These are phyloP conservation scores for Pseudomyrmex gracilis DNA, from an alignment of 1,140 invertebrate species.

Conservation along the genomic window DNA sequence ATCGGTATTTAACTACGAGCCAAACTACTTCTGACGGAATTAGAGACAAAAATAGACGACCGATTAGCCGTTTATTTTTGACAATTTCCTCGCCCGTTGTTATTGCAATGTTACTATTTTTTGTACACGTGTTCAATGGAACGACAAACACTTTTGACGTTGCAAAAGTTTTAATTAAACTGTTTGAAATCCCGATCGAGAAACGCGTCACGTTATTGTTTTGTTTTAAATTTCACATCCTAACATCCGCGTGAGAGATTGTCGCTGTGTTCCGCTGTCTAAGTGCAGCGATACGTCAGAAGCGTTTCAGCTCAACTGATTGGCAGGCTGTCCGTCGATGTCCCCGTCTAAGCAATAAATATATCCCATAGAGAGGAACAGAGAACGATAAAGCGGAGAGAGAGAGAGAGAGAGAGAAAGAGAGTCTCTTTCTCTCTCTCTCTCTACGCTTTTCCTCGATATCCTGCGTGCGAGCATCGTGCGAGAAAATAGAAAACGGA, in stretches of 20 bases:
- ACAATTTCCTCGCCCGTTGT: neutral
- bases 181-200: conserved; percentile 11
- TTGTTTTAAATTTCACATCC: conserved; percentile 7
- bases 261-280: conserved; percentile 15
- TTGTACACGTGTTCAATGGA: neutral
- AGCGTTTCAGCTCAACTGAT: conserved; percentile 25
- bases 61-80: neutral
- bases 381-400: neutral
- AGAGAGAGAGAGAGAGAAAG: neutral
- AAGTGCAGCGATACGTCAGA: conserved; percentile 51
- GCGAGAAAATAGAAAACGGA: conserved; percentile 33
- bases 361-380: conserved; percentile 11
- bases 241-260: conserved; percentile 18
- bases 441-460: conserved; percentile 10
- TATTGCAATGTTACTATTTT: neutral
- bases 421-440: no score
- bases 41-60: neutral
- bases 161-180: conserved; percentile 7
- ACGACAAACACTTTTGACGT: neutral
- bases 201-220: conserved; percentile 1
- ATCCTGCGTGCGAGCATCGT: conserved; percentile 46
- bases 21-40: conserved; percentile 47
- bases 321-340: conserved; percentile 39
- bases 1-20: conserved; percentile 59
- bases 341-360: conserved; percentile 51